Evolutionary conservation across 37 sponge, comb jelly and placozoan genomes (phyloP).

Genomic region (Eunapius fragilis): DNA sequence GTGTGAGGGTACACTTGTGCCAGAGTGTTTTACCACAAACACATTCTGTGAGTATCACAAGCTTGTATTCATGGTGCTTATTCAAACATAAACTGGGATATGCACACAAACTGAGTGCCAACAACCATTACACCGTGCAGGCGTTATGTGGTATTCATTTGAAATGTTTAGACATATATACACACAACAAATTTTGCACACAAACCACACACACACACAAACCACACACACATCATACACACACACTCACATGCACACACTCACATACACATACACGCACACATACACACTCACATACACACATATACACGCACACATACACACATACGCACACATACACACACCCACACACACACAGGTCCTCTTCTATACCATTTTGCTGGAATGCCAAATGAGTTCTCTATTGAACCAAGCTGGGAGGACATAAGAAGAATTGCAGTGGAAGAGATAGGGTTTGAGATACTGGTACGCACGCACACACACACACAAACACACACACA

Average conservation of each 20-base stretch:
- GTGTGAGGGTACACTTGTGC: neutral
- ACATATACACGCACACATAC: neutral
- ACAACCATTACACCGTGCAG: too few relatives aligned
- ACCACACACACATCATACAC: neutral
- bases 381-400: slow-evolving; percentile 80
- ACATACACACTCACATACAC: neutral
- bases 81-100: too few relatives aligned
- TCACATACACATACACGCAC: neutral
- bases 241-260: neutral
- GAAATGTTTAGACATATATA: too few relatives aligned
- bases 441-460: slow-evolving; percentile 82
- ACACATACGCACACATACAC: slow-evolving; percentile 3
- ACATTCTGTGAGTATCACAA: neutral
- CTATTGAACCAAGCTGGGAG: slow-evolving; percentile 91
- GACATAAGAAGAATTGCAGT: slow-evolving; percentile 63
- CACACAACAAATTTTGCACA: too few relatives aligned
- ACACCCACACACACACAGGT: slow-evolving; percentile 44
- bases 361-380: slow-evolving; percentile 95
- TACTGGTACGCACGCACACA: slow-evolving; percentile 56
- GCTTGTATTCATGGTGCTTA: neutral
- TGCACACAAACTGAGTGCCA: too few relatives aligned
- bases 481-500: neutral
- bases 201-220: too few relatives aligned
- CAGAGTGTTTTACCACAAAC: neutral
- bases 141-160: too few relatives aligned